Evolutionary conservation across 2,113 vertebrate genomes (phyloP).

Genomic region (Galeopterus variegatus): DNA sequence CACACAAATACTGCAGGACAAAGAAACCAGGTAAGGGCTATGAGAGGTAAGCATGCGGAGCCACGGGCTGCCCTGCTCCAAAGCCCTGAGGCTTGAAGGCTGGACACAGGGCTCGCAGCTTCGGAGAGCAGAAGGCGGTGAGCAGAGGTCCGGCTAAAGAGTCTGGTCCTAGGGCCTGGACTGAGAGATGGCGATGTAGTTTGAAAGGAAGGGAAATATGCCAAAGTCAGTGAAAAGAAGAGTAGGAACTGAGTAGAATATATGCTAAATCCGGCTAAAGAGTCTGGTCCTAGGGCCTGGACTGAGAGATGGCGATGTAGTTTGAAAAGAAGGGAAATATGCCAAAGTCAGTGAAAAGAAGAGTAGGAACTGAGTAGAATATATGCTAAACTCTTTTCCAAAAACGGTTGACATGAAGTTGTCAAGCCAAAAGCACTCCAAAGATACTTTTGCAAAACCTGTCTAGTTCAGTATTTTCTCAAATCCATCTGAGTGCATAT

Average conservation of each 20-base stretch:
- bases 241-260: accelerated
- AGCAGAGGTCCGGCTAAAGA: neutral
- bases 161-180: neutral
- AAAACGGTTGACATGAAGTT: neutral
- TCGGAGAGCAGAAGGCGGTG: accelerated
- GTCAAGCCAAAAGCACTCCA: neutral
- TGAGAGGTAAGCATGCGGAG: accelerated
- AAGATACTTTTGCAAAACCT: neutral
- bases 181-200: neutral
- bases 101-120: accelerated
- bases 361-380: accelerated
- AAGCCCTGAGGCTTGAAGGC: neutral
- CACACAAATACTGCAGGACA: accelerated
- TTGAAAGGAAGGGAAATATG: accelerated
- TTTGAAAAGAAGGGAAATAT: accelerated
- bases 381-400: neutral
- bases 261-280: no score
- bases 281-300: neutral
- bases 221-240: neutral
- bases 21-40: accelerated
- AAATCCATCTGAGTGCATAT: neutral
- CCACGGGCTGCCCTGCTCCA: accelerated
- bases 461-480: constrained; percentile 50
- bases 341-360: neutral
- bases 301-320: neutral